These are phyloP conservation scores for Eurystomus glaucurus DNA, from an alignment of 2,797 vertebrate genomes.

Conservation along the genomic window DNA sequence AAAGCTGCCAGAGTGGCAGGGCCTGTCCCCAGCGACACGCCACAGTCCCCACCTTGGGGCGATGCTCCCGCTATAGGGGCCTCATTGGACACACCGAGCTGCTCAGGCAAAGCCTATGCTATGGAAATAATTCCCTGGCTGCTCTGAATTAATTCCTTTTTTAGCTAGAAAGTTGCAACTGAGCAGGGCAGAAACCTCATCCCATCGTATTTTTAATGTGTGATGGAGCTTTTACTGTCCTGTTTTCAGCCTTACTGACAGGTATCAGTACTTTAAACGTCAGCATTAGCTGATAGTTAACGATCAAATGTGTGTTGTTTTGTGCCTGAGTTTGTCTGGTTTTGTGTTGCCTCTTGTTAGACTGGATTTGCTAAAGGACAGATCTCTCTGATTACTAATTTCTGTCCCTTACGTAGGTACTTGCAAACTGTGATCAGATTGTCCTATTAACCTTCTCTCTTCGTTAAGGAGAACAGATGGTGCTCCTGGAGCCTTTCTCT, in stretches of 20 bases:
- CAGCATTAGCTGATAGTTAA: neutral
- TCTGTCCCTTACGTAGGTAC: slow-evolving; percentile 19
- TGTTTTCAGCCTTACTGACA: neutral
- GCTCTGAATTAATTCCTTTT: neutral
- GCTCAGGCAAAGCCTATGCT: neutral
- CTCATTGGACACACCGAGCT: neutral
- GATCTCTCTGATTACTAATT: neutral
- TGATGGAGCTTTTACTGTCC: neutral
- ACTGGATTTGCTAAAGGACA: slow-evolving; percentile 2
- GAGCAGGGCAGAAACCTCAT: neutral
- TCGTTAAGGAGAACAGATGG: slow-evolving; percentile 64
- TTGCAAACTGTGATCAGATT: slow-evolving; percentile 57
- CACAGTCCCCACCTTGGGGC: neutral
- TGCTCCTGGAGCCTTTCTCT: slow-evolving; percentile 47
- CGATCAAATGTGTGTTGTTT: neutral
- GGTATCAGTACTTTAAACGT: neutral
- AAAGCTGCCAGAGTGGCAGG: neutral
- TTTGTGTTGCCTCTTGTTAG: neutral
- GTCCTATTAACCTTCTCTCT: slow-evolving; percentile 69
- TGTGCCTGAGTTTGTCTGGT: neutral
- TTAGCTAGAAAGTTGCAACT: neutral
- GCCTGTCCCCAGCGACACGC: rapidly evolving
- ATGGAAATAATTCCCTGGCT: neutral
- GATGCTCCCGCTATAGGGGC: neutral
- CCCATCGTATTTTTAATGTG: neutral